Percentiles rank a stretch among this genome's conserved stretches.
Evolutionary conservation across 2,888 invertebrate genomes (phyloP).

Genomic region (Ditula angustiorana): DNA sequence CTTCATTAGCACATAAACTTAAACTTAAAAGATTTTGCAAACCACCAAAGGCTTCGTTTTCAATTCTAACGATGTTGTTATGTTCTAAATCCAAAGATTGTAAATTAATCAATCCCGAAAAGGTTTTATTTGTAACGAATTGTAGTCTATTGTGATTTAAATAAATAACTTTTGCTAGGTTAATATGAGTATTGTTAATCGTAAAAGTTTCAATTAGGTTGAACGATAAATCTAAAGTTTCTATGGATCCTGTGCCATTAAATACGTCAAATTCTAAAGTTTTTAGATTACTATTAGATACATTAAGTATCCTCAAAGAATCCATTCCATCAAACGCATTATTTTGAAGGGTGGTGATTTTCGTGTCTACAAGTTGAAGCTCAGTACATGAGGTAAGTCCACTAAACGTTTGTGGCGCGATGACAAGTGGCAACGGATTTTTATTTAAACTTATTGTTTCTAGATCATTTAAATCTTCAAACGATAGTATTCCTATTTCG

Average conservation of each 20-base stretch:
- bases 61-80: constrained; percentile 19
- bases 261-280: constrained; percentile 12
- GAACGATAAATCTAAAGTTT: constrained; percentile 25
- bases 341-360: constrained; percentile 5
- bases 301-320: constrained; percentile 15
- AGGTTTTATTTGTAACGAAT: constrained; percentile 12
- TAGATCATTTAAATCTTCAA: constrained; percentile 15
- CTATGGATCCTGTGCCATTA: constrained; percentile 13
- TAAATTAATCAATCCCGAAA: constrained; percentile 7
- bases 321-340: constrained; percentile 28
- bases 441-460: constrained; percentile 15
- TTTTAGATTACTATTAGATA: constrained; percentile 12
- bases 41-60: constrained; percentile 11
- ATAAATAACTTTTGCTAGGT: constrained; percentile 19
- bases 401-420: constrained; percentile 12
- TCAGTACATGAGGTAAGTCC: constrained; percentile 6
- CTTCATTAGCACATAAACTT: constrained; percentile 15
- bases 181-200: constrained; percentile 19
- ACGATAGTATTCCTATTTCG: constrained; percentile 13
- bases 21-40: constrained; percentile 10
- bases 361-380: constrained; percentile 24
- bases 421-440: constrained; percentile 18
- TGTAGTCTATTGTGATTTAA: constrained; percentile 20
- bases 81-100: not conserved
- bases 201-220: constrained; percentile 20